These are phyloP conservation scores for Ctenosaura bakeri DNA, from an alignment of 2,797 vertebrate species.

Conservation along the genomic window DNA sequence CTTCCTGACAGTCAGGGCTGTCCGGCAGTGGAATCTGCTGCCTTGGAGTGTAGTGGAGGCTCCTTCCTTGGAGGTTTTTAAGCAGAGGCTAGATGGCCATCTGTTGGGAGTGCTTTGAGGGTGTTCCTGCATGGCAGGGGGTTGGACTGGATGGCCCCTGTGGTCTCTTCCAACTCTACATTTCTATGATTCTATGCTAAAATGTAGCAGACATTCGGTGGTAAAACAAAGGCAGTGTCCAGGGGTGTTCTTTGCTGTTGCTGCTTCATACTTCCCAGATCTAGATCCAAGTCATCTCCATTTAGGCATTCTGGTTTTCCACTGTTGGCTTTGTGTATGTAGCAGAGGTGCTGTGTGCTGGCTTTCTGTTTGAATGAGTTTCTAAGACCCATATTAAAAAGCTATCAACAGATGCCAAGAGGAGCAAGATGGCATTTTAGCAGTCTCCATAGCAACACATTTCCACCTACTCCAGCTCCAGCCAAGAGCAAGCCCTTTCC, in stretches of 20 bases:
- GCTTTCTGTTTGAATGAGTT: constrained; percentile 22
- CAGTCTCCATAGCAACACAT: constrained; percentile 42
- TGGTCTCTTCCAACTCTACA: no score
- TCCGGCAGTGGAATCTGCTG: no score
- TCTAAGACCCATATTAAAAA: constrained; percentile 33
- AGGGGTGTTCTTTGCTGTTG: not conserved
- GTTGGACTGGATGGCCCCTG: no score
- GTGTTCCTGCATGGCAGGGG: no score
- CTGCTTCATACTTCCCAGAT: not conserved
- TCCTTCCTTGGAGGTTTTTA: no score
- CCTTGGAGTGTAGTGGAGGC: no score
- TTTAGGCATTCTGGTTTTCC: not conserved
- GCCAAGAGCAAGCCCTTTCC: constrained; percentile 19
- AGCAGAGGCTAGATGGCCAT: no score
- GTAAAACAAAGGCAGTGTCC: not conserved
- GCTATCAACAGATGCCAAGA: constrained; percentile 30
- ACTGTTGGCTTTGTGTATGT: not conserved
- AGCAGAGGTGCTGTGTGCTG: not conserved
- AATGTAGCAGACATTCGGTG: not conserved
- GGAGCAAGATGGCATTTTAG: constrained; percentile 36
- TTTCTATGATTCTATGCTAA: no score
- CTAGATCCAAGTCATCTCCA: not conserved
- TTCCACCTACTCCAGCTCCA: constrained; percentile 17
- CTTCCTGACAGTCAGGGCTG: no score
- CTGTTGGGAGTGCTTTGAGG: no score